Conservation (phyloP, 2,888 invertebrate species). For the Punctoribates punctum region DNA sequence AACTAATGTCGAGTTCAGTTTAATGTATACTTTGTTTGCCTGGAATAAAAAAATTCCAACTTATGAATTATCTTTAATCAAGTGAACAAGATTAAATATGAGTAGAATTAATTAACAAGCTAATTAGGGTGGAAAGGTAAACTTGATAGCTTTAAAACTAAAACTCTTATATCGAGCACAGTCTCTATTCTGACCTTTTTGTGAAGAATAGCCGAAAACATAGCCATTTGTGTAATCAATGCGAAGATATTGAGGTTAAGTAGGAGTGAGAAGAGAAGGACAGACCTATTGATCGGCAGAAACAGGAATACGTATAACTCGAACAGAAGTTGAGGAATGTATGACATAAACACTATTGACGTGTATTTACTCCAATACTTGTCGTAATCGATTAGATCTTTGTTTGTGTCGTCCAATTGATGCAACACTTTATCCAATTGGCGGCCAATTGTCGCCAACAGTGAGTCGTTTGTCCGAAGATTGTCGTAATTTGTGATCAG, state of each 20-base stretch:
- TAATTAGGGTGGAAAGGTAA: neutral
- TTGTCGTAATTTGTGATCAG: neutral
- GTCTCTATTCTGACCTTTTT: neutral
- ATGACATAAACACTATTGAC: neutral
- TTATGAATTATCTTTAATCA: too few relatives aligned
- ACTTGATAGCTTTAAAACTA: too few relatives aligned
- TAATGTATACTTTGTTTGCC: neutral
- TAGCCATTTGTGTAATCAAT: conserved; percentile 2
- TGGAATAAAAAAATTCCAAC: neutral
- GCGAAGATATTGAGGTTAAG: neutral
- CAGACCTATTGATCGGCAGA: neutral
- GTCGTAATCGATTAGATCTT: neutral
- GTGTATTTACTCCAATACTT: conserved; percentile 8
- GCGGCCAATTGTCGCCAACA: neutral
- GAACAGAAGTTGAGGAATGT: neutral
- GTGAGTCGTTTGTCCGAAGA: neutral
- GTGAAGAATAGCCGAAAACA: neutral
- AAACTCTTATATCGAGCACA: neutral
- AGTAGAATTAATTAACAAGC: neutral
- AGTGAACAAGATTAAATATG: neutral
- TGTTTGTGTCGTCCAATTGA: neutral
- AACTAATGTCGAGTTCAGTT: neutral
- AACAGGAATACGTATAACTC: neutral
- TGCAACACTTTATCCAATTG: neutral
- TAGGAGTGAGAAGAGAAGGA: neutral